Base-by-base conservation (phyloP, 2,888 invertebrate species). In the Drosophila melanosoma region DNA sequence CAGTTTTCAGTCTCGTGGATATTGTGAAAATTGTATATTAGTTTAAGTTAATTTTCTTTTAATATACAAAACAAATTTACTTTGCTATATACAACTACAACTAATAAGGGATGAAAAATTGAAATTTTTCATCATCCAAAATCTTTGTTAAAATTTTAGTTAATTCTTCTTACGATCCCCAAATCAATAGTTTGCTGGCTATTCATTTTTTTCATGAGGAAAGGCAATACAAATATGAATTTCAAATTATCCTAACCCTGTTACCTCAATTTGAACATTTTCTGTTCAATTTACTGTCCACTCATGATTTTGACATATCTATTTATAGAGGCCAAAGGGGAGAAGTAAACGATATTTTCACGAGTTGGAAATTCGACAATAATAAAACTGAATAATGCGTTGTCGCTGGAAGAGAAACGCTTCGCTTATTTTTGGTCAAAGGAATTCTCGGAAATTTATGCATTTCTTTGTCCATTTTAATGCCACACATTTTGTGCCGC, bases 401-500 rank as follows among this genome's bases (percentile, higher is more conserved):
- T 71, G 59, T 54, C 36, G 58, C 74, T 81, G 64, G 64, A 64
- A 54, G 32, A 42, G 56, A 48, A 59, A 53, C 56, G 54, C 40
- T 51, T 59, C 68, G 69, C 57, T 56, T 72, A 51, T 62, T 66
- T 69, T 53, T 64, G 45, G 75, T 52, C 51, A 38, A 42, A 70
- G 45, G 67, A 75, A 71, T 66, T 68, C 69, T 65, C 53, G 54
- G 52, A 78, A 77, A 83, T 83, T 75, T 83, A 89, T 83, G 87
- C 68, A 74, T 82, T 69, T 75, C 58, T 89, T 76, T 87, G 87
- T 70, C 66, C 68, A 75, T 77, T 77, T 49, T 52, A 71, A 69
- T 74, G 69, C 66, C 63, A 61, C 72, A 68, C 54, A 76, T 86
- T 84, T 69, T 80, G 68, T 82, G 76, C 86, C 90, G 83, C 90